phyloP scores from a whole-genome alignment of 2,113 vertebrate genomes.

The Prinia subflava region DNA sequence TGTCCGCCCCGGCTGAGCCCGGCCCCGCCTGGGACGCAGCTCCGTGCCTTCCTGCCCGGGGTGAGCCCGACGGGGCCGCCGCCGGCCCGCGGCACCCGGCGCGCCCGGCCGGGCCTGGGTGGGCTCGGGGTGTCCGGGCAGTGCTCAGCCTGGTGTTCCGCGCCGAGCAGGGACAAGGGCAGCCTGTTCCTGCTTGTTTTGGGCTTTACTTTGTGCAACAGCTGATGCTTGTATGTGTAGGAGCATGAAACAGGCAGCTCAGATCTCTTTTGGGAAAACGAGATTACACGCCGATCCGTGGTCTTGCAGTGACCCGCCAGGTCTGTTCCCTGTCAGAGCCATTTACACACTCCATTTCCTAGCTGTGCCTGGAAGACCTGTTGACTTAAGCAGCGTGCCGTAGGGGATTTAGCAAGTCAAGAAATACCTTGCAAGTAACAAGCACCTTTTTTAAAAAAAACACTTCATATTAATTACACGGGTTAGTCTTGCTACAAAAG shows the following conservation, averaged over 20 bases:
- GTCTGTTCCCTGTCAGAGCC: neutral
- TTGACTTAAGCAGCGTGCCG: neutral
- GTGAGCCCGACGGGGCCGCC: neutral
- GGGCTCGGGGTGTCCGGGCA: neutral
- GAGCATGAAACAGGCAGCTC: neutral
- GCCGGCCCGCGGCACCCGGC: neutral
- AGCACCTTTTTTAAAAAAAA: neutral
- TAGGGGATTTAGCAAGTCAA: neutral
- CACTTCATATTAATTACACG: neutral
- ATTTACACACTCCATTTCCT: fast-evolving
- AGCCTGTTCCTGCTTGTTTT: fast-evolving
- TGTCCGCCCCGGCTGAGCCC: neutral
- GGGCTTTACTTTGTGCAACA: neutral
- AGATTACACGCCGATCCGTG: fast-evolving
- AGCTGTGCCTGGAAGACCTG: neutral
- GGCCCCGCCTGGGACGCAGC: neutral
- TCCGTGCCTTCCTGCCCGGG: neutral
- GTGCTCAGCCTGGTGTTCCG: neutral
- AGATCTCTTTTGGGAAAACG: neutral
- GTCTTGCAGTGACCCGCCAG: neutral
- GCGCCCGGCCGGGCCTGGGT: too few relatives aligned
- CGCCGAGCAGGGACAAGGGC: fast-evolving
- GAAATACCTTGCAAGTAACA: fast-evolving
- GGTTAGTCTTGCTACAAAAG: neutral
- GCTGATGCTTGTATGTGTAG: fast-evolving